These are phyloP conservation scores for Crambe crambe DNA, from an alignment of 37 sponge, comb jelly and placozoan species.

Conservation along the genomic window DNA sequence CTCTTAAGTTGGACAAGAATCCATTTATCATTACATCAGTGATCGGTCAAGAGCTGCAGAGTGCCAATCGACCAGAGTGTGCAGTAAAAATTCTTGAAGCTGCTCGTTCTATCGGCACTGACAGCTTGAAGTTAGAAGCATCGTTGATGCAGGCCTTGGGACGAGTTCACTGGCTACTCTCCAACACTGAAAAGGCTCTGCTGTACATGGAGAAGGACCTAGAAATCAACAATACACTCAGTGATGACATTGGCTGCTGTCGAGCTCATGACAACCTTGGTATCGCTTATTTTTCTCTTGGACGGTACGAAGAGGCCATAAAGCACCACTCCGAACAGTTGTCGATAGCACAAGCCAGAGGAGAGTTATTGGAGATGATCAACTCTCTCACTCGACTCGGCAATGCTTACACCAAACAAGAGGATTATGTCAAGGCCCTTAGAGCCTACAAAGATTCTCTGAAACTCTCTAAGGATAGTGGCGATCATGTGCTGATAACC, in stretches of 20 bases:
- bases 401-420: constrained; percentile 58
- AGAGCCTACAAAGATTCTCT: constrained; percentile 80
- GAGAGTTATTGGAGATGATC: constrained; percentile 59
- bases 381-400: constrained; percentile 80
- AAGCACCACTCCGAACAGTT: constrained; percentile 73
- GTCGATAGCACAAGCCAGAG: constrained; percentile 39
- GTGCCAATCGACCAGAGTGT: constrained; percentile 31
- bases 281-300: constrained; percentile 61
- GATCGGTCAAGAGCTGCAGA: constrained; percentile 89
- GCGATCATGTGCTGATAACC: constrained; percentile 46
- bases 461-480: constrained; percentile 48
- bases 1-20: constrained; percentile 76
- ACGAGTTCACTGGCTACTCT: constrained; percentile 85
- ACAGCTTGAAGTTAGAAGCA: constrained; percentile 86
- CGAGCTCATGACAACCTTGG: constrained; percentile 80
- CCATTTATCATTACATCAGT: constrained; percentile 88
- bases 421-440: constrained; percentile 60
- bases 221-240: constrained; percentile 60
- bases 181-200: constrained; percentile 69
- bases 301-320: constrained; percentile 67
- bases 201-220: constrained; percentile 88
- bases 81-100: constrained; percentile 85
- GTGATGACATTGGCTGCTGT: constrained; percentile 72
- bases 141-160: constrained; percentile 92
- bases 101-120: constrained; percentile 88